Percentiles rank a stretch among this genome's conserved stretches.
Evolutionary conservation across 2,888 invertebrate genomes (phyloP).

Genomic region (Caenorhabditis japonica): DNA sequence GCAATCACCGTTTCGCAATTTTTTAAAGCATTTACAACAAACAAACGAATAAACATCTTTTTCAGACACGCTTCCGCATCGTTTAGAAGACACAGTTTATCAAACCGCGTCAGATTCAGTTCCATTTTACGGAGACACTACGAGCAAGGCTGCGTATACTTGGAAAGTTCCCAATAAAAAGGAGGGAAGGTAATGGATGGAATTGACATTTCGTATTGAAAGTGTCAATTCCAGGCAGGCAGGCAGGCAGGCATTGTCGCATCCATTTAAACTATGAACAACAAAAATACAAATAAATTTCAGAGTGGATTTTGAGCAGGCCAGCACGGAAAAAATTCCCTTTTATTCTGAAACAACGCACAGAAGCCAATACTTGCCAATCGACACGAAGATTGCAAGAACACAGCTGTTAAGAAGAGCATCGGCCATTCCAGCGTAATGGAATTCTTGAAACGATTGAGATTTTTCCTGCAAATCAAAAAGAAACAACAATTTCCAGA

Average conservation of each 20-base stretch:
- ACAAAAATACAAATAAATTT: too few relatives aligned
- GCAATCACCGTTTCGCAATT: too few relatives aligned
- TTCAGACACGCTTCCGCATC: slow-evolving; percentile 31
- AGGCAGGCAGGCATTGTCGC: too few relatives aligned
- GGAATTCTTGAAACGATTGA: slow-evolving; percentile 1
- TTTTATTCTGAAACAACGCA: slow-evolving; percentile 55
- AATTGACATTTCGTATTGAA: slow-evolving; percentile 5
- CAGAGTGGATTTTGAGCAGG: too few relatives aligned
- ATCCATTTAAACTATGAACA: too few relatives aligned
- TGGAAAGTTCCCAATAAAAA: slow-evolving; percentile 46
- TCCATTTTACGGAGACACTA: slow-evolving; percentile 51
- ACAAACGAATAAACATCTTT: not conserved
- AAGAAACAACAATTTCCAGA: slow-evolving; percentile 7
- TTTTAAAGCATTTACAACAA: slow-evolving; percentile 3
- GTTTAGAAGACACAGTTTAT: slow-evolving; percentile 37
- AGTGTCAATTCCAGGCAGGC: slow-evolving; percentile 16
- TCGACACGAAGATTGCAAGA: slow-evolving; percentile 27
- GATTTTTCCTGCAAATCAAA: slow-evolving; percentile 7
- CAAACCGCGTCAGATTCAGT: slow-evolving; percentile 18
- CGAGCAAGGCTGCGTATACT: slow-evolving; percentile 40
- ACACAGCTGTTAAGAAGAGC: slow-evolving; percentile 37
- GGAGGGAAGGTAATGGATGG: slow-evolving; percentile 22
- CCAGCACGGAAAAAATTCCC: slow-evolving; percentile 22
- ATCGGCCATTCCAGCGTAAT: slow-evolving; percentile 25
- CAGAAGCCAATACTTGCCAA: slow-evolving; percentile 45